A percentile compares a stretch with the other conserved stretches of the same genome.
phyloP scores from a whole-genome alignment of 2,113 vertebrate genomes.

The Dolichallabes microphthalmus region DNA sequence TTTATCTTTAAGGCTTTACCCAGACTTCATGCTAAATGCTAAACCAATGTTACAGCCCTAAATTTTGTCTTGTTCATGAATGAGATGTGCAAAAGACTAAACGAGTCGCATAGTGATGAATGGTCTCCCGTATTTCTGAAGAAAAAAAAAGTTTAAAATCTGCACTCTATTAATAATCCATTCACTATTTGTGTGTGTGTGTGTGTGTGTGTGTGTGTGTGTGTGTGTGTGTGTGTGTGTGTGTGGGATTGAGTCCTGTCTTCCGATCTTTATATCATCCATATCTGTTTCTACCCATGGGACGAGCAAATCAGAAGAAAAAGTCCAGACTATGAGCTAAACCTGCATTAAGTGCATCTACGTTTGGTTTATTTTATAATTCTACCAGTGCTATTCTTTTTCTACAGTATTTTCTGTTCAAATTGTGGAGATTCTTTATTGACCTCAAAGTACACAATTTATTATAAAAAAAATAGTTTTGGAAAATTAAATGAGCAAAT shows the following conservation, averaged over 20 bases:
- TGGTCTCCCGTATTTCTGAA: background rate
- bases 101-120: background rate
- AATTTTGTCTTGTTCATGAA: background rate
- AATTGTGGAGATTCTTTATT: slow-evolving; percentile 64
- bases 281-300: slow-evolving; percentile 53
- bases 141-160: background rate
- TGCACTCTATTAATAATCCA: background rate
- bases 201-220: background rate
- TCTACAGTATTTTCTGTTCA: slow-evolving; percentile 60
- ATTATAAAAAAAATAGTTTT: slow-evolving; percentile 68
- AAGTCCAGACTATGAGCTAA: slow-evolving; percentile 65
- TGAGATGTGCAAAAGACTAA: background rate
- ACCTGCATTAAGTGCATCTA: slow-evolving; percentile 62
- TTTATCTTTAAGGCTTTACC: slow-evolving; percentile 74
- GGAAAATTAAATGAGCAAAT: slow-evolving; percentile 64
- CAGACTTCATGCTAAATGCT: slow-evolving; percentile 52
- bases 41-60: slow-evolving; percentile 9
- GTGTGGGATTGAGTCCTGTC: slow-evolving; percentile 45
- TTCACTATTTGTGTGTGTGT: background rate
- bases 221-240: background rate
- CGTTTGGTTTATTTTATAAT: slow-evolving; percentile 59
- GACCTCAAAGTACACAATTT: slow-evolving; percentile 59
- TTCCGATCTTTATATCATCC: slow-evolving; percentile 55
- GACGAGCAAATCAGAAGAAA: slow-evolving; percentile 67
- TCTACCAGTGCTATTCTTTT: slow-evolving; percentile 55